These are phyloP conservation scores for Masnerella sp. DNA, from an alignment of 2,888 invertebrate genomes.

Conservation along the genomic window DNA sequence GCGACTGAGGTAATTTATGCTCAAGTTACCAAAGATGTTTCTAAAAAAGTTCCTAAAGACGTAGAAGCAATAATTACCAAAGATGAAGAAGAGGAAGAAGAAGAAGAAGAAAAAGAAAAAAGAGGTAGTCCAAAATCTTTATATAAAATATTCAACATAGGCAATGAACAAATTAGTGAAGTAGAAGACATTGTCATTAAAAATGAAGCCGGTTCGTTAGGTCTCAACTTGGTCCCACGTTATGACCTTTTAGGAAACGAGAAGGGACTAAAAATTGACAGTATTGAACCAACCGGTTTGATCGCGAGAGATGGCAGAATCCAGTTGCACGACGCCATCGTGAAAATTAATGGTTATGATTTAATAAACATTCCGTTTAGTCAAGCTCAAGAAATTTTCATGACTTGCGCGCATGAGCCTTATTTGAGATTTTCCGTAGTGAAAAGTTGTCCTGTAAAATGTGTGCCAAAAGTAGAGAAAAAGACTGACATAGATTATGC, in stretches of 20 bases:
- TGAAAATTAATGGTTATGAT: slow-evolving; percentile 88
- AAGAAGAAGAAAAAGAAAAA: no score
- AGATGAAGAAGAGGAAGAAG: no score
- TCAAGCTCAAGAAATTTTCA: not conserved
- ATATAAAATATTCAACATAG: slow-evolving; percentile 67
- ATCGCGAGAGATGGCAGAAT: slow-evolving; percentile 85
- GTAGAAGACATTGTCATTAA: slow-evolving; percentile 80
- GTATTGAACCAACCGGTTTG: slow-evolving; percentile 88
- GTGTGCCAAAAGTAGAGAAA: not conserved
- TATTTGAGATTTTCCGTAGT: not conserved
- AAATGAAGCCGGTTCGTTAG: slow-evolving; percentile 87
- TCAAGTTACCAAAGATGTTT: no score
- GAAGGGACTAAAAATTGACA: slow-evolving; percentile 88
- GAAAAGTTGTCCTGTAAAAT: not conserved
- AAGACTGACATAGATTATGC: no score
- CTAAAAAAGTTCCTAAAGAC: no score
- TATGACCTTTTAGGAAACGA: slow-evolving; percentile 85
- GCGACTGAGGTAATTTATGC: no score
- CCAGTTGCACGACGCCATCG: slow-evolving; percentile 85
- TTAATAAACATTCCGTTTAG: slow-evolving; percentile 83
- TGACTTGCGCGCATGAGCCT: not conserved
- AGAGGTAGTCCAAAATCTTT: slow-evolving; percentile 81
- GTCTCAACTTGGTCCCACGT: slow-evolving; percentile 90
- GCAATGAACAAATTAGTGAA: slow-evolving; percentile 66
- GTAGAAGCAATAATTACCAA: no score